A percentile compares a stretch with the other conserved stretches of the same genome.
phyloP scores from a whole-genome alignment of 2,888 invertebrate genomes.

The Agrochola lota region DNA sequence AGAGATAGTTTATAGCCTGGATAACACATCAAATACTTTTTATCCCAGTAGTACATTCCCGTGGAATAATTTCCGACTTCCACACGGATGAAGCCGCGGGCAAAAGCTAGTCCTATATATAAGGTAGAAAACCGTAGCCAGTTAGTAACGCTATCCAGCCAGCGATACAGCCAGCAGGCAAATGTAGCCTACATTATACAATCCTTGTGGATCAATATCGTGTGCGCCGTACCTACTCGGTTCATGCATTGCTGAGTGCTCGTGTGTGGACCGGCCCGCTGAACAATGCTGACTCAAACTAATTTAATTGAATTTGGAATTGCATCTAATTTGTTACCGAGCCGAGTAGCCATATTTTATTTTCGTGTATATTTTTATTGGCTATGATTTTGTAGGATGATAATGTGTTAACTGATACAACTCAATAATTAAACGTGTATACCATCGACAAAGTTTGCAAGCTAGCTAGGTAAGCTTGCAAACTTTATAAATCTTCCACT shows the following conservation, averaged over 20 bases:
- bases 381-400: neutral
- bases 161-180: constrained; percentile 20
- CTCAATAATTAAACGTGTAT: neutral
- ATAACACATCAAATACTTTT: too few species aligned
- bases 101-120: too few species aligned
- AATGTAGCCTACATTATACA: constrained; percentile 41
- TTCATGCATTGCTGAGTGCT: constrained; percentile 26
- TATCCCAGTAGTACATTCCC: too few species aligned
- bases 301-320: constrained; percentile 64
- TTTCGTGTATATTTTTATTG: neutral
- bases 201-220: constrained; percentile 45
- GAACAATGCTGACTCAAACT: constrained; percentile 60
- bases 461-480: too few species aligned
- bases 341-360: constrained; percentile 4
- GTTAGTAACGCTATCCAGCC: constrained; percentile 18
- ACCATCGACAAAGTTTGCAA: neutral
- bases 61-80: too few species aligned
- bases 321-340: constrained; percentile 31
- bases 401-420: neutral
- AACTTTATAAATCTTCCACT: neutral
- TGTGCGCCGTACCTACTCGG: constrained; percentile 12
- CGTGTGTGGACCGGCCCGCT: constrained; percentile 23
- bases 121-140: constrained; percentile 1
- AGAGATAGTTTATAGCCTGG: too few species aligned
- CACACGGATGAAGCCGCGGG: too few species aligned